These are phyloP conservation scores for Diarsia mendica DNA, from an alignment of 2,888 invertebrate genomes.

Conservation along the genomic window DNA sequence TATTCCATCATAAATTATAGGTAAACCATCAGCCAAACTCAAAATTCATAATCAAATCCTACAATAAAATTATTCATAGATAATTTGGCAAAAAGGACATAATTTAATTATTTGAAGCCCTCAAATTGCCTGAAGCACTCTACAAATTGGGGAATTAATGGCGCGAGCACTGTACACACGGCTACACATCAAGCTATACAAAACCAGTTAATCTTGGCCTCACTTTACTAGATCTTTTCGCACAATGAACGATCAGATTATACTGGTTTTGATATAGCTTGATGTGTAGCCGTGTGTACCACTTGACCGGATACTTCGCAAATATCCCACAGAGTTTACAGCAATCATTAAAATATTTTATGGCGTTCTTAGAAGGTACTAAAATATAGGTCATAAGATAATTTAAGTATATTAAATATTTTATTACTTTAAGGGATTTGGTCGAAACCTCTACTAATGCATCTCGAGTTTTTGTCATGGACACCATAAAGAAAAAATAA, in stretches of 20 bases:
- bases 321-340: conserved; percentile 44
- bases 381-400: conserved; percentile 31
- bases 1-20: conserved; percentile 23
- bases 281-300: conserved; percentile 4
- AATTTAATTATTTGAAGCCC: conserved; percentile 63
- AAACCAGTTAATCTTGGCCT: no score
- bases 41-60: conserved; percentile 48
- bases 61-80: conserved; percentile 58
- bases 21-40: conserved; percentile 26
- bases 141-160: conserved; percentile 67
- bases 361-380: conserved; percentile 16
- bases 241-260: no score
- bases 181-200: no score
- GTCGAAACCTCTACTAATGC: background rate
- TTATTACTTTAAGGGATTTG: conserved; percentile 9
- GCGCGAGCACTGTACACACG: conserved; percentile 43
- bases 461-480: background rate
- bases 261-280: no score
- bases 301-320: conserved; percentile 62
- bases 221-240: no score
- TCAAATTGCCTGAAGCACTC: conserved; percentile 66
- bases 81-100: conserved; percentile 54
- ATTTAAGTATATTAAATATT: conserved; percentile 17
- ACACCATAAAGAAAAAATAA: background rate
- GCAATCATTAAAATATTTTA: conserved; percentile 57